A percentile compares a stretch with the other conserved stretches of the same genome.
Conservation (phyloP, 2,113 vertebrate genomes). For the Anser cygnoides region DNA sequence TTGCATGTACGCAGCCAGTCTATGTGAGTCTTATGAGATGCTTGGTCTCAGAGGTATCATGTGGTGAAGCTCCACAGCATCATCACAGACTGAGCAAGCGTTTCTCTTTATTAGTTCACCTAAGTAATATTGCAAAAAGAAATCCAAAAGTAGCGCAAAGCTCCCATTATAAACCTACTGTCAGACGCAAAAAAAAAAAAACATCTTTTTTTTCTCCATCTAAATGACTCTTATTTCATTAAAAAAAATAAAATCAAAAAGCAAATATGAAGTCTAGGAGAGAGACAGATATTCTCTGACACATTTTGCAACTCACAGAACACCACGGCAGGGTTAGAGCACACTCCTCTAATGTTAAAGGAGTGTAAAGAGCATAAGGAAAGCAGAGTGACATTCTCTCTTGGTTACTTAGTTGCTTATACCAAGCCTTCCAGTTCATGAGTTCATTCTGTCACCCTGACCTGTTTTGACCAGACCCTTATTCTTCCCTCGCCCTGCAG, state of each 20-base stretch:
- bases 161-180: background rate
- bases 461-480: background rate
- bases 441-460: background rate
- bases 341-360: background rate
- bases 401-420: rapidly evolving
- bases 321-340: rapidly evolving
- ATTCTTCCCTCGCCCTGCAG: background rate
- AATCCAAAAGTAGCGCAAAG: background rate
- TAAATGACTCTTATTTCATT: background rate
- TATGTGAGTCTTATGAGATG: background rate
- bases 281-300: background rate
- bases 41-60: background rate
- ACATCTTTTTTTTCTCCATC: background rate
- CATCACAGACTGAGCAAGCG: background rate
- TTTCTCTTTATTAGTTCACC: background rate
- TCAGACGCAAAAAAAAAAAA: background rate
- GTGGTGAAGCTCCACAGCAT: background rate
- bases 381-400: background rate
- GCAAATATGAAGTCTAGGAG: background rate
- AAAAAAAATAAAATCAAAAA: background rate
- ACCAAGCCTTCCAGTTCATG: background rate
- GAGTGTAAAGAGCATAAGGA: background rate
- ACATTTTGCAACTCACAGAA: background rate
- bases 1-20: background rate
- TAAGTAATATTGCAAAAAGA: background rate